These are phyloP conservation scores for Resseliella maxima DNA, from an alignment of 2,888 invertebrate species.

Conservation along the genomic window DNA sequence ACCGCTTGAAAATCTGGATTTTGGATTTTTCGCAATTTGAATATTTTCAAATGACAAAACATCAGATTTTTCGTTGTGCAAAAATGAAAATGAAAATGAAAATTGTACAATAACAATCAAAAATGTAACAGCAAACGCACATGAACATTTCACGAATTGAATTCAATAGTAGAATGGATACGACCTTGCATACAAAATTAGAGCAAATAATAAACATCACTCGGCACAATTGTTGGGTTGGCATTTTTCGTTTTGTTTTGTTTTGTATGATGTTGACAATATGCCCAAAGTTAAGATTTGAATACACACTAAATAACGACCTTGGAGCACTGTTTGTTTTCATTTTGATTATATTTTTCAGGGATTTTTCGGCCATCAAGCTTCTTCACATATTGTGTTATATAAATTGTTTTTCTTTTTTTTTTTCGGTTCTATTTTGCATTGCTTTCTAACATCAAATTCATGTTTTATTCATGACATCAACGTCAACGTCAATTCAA, in stretches of 20 bases:
- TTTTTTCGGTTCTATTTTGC: neutral
- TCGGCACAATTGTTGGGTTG: too few relatives aligned
- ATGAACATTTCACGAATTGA: neutral
- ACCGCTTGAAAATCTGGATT: too few relatives aligned
- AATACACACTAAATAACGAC: neutral
- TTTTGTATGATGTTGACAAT: neutral
- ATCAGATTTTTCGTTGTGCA: neutral
- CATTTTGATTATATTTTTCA: too few relatives aligned
- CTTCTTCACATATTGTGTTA: neutral
- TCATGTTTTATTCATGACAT: conserved; percentile 20
- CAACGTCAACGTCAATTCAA: neutral
- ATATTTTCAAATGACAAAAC: neutral
- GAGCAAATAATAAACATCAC: neutral
- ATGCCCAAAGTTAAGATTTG: neutral
- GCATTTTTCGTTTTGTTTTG: neutral
- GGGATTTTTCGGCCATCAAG: neutral
- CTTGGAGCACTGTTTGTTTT: neutral
- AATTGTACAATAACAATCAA: neutral
- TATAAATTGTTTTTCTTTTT: too few relatives aligned
- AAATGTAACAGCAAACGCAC: neutral
- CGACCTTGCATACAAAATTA: conserved; percentile 17
- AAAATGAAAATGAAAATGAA: neutral
- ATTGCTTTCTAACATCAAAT: neutral
- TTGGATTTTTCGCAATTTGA: neutral
- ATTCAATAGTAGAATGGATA: neutral